Evolutionary conservation across 2,888 invertebrate genomes (phyloP), one percentile per base, ranked within the genome.

Genomic region (Pseudococcus jackbeardsleyi): DNA sequence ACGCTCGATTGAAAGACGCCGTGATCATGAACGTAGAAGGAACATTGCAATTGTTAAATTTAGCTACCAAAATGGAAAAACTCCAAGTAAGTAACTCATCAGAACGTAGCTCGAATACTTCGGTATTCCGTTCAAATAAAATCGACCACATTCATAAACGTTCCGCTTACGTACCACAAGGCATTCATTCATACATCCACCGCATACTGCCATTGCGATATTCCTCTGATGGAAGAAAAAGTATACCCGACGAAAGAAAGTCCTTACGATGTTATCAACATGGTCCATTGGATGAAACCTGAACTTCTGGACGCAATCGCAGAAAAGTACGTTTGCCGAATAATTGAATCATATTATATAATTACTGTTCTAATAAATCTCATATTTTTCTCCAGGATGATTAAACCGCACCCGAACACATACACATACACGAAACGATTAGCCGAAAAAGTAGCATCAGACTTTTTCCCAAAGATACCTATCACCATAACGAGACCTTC

Each of bases 361-460:
- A n/a, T n/a, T n/a, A 4, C 11, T 12, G 11, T 15, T 50, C 15
- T 50, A 15, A 15, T 50, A 9, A 50, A 33, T 64, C 6, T 64
- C 42, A 42, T 12, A 86, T 89, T 54, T 11, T 33, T 17, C 9
- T 33, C 15, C 89, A 90, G 90, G 42, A 92, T 96, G 68, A 92
- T 95, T 90, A 92, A 93, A 90, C 95, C 94, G 11, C 97, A 98
- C 91, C 98, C 98, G 0, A 99, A 99, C 92, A 98, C 98, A 0
- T 99, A 99, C 92, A 98, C 98, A 0, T 98, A 96, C 92, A 97
- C 98, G 50, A 99, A 99, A 92, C 94, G 98, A 89, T 92, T 99
- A 89, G 97, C 98, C 0, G 99, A 99, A 92, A 94, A 95, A 42
- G 91, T 97, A 79, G 94, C 99, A 8, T 93, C 94, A n/a, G 94